Evolutionary conservation across 2,113 vertebrate species (phyloP).

Genomic region (Corythornis madagascariensis): DNA sequence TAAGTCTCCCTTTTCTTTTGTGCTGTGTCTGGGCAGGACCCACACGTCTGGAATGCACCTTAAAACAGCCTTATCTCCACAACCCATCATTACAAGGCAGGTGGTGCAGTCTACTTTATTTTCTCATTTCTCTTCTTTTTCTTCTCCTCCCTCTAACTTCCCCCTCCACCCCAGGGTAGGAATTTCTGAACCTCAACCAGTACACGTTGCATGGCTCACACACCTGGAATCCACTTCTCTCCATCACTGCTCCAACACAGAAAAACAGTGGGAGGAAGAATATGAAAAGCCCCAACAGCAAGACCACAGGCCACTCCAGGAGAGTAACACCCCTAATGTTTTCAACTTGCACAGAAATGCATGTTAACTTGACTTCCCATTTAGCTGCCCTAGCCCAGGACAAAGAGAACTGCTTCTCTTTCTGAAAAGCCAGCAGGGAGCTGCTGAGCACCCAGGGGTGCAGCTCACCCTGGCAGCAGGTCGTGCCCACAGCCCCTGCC

Average conservation of each 20-base stretch:
- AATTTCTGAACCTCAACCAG: constrained; percentile 75
- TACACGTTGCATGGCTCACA: constrained; percentile 41
- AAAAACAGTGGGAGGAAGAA: background rate
- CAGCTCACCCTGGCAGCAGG: background rate
- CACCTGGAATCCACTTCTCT: constrained; percentile 60
- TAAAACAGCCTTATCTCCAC: constrained; percentile 73
- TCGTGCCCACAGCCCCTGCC: background rate
- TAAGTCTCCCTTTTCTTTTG: constrained; percentile 44
- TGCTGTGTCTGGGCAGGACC: constrained; percentile 73
- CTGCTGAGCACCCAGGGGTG: background rate
- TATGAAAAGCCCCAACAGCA: background rate
- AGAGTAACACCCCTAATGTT: background rate
- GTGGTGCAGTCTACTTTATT: constrained; percentile 61
- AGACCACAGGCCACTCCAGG: background rate
- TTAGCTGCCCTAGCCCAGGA: background rate
- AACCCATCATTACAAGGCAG: constrained; percentile 79
- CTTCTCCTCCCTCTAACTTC: constrained; percentile 52
- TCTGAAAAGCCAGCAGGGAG: background rate
- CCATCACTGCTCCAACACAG: background rate
- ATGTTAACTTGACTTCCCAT: background rate
- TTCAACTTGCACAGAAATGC: background rate
- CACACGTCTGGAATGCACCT: constrained; percentile 73
- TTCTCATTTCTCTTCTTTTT: constrained; percentile 70
- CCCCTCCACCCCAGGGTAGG: constrained; percentile 66
- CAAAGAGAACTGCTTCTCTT: background rate